Conservation (phyloP, 2,888 invertebrate species). For the Cephus pygmeus region DNA sequence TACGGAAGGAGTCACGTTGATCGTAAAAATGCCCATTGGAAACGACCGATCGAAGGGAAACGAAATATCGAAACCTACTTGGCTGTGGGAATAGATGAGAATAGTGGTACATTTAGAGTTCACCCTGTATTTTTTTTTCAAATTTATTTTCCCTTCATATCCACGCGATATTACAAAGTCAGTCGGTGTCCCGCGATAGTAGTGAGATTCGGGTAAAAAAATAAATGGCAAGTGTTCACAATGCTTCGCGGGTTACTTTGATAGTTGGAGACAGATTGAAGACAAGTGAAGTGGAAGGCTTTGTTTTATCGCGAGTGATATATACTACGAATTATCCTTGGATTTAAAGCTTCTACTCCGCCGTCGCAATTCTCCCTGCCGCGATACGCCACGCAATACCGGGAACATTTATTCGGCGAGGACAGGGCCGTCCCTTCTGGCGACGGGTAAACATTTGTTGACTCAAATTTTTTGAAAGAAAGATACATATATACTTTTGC, state of each 20-base stretch:
- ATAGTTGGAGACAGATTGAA: neutral
- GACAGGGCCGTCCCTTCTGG: neutral
- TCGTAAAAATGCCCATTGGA: neutral
- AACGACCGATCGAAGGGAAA: neutral
- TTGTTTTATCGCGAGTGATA: neutral
- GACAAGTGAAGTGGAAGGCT: neutral
- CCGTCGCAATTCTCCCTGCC: neutral
- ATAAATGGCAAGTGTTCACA: neutral
- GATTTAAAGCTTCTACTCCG: neutral
- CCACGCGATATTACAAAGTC: neutral
- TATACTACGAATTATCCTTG: neutral
- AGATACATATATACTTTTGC: too few relatives aligned
- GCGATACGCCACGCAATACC: neutral
- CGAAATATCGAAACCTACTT: neutral
- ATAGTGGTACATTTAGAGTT: neutral
- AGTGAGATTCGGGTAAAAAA: neutral
- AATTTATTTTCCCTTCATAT: neutral
- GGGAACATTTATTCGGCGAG: neutral
- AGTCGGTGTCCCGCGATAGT: neutral
- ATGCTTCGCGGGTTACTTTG: neutral
- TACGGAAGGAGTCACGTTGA: slow-evolving; percentile 19
- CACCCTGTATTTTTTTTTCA: neutral
- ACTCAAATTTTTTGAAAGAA: neutral
- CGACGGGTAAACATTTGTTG: neutral
- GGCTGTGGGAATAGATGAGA: neutral